Conservation (phyloP, 2,113 vertebrate genomes). For the Proteles cristata region DNA sequence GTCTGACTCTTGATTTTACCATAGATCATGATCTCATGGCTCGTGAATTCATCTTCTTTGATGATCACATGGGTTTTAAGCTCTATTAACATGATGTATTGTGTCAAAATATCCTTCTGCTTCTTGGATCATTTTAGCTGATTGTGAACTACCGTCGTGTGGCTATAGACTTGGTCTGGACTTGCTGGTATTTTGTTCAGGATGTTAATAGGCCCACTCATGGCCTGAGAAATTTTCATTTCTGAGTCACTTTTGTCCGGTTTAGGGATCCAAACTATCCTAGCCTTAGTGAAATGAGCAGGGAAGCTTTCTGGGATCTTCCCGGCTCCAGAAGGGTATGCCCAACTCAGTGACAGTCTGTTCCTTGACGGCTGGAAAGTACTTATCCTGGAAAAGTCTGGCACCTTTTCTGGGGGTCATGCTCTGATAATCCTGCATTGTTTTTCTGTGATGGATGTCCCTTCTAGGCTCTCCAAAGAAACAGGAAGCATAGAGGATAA, state of each 20-base stretch:
- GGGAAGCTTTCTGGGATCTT: neutral
- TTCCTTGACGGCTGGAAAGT: neutral
- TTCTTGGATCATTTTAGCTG: neutral
- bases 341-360: neutral
- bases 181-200: conserved; percentile 28
- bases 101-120: neutral
- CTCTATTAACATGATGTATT: neutral
- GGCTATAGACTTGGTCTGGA: conserved; percentile 21
- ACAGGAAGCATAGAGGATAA: too few species aligned
- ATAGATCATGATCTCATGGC: too few species aligned
- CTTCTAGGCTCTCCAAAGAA: neutral
- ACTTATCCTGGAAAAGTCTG: neutral
- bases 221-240: neutral
- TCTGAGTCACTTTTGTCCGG: neutral
- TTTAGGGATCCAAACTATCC: neutral
- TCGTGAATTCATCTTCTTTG: neutral
- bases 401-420: neutral
- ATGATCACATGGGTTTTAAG: neutral
- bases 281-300: neutral
- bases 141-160: conserved; percentile 38
- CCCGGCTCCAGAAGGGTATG: neutral
- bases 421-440: neutral
- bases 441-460: neutral
- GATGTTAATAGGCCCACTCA: conserved; percentile 44
- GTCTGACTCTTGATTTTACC: too few species aligned